These are phyloP conservation scores for Oxystoma pomonae DNA, from an alignment of 2,888 invertebrate species.

Conservation along the genomic window DNA sequence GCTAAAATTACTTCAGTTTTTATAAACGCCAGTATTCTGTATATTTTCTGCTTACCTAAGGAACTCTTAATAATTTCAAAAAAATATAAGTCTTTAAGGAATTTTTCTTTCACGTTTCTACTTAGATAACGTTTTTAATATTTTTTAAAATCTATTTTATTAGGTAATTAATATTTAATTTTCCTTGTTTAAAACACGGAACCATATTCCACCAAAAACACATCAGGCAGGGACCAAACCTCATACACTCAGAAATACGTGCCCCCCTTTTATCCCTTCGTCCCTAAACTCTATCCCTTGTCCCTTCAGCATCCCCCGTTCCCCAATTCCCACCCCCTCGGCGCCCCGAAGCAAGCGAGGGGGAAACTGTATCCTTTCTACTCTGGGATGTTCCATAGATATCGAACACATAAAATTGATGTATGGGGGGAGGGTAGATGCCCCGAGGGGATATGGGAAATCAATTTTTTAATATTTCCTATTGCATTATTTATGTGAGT, in stretches of 20 bases:
- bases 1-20: no score
- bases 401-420: neutral
- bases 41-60: no score
- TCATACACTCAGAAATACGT: neutral
- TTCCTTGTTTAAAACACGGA: neutral
- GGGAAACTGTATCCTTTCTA: slow-evolving; percentile 22
- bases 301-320: neutral
- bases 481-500: no score
- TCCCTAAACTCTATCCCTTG: neutral
- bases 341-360: neutral
- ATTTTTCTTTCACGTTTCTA: no score
- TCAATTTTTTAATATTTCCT: neutral
- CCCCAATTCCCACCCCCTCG: neutral
- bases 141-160: no score
- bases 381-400: neutral
- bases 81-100: no score
- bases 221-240: neutral
- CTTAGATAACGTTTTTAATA: no score
- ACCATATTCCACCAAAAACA: neutral
- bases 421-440: neutral
- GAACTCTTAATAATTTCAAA: no score
- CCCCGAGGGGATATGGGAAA: neutral
- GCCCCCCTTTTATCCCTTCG: neutral
- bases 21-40: no score
- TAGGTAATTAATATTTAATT: neutral